Percentiles rank a stretch among this genome's conserved stretches.
phyloP scores from a whole-genome alignment of 2,797 vertebrate genomes.

The Poecile montanus region DNA sequence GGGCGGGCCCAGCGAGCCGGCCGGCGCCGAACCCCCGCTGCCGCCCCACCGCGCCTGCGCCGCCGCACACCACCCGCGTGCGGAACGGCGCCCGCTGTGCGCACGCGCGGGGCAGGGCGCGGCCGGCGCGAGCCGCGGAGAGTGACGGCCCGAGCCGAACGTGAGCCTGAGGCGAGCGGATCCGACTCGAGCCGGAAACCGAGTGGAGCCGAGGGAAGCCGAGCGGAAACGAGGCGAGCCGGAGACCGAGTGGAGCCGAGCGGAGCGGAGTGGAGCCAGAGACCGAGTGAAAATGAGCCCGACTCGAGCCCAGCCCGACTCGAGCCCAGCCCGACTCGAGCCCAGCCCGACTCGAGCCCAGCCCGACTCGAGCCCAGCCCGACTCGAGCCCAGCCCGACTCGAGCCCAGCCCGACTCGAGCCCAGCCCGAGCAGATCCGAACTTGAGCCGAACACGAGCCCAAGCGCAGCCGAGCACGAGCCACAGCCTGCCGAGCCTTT shows the following conservation, averaged over 20 bases:
- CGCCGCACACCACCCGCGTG: background rate
- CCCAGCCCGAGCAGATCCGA: background rate
- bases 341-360: too few relatives aligned
- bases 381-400: too few relatives aligned
- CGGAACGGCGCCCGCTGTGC: background rate
- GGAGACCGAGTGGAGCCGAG: too few relatives aligned
- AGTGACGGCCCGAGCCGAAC: background rate
- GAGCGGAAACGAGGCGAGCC: too few relatives aligned
- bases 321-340: too few relatives aligned
- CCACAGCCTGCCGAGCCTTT: background rate
- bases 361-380: too few relatives aligned
- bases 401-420: background rate
- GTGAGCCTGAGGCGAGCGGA: background rate
- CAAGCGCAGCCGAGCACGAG: background rate
- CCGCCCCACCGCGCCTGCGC: background rate
- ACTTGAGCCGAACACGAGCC: background rate
- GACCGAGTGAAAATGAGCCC: background rate
- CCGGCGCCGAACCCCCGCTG: background rate
- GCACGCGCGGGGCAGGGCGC: background rate
- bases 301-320: too few relatives aligned
- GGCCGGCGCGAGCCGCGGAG: background rate
- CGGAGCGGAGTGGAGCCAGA: too few relatives aligned
- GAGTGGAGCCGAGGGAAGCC: too few relatives aligned
- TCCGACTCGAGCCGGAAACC: background rate
- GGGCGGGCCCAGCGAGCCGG: background rate